Percentiles rank a stretch among this genome's conserved stretches.
Evolutionary conservation across 2,797 vertebrate genomes (phyloP).

Genomic region (Artibeus jamaicensis): DNA sequence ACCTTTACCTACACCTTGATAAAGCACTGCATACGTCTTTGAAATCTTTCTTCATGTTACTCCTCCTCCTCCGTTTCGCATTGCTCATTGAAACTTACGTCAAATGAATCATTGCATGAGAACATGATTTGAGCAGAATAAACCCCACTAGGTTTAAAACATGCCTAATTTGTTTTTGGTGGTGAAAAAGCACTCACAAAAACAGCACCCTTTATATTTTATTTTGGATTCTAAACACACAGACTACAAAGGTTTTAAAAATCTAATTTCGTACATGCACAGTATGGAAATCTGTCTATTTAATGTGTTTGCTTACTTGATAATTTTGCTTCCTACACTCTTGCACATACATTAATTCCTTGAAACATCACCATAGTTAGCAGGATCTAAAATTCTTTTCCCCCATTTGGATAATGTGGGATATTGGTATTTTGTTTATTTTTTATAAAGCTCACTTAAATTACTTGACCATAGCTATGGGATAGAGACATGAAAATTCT

Average conservation of each 20-base stretch:
- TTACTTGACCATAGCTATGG: neutral
- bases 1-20: neutral
- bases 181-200: neutral
- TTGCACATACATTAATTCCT: neutral
- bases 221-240: neutral
- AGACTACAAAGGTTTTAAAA: neutral
- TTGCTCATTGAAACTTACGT: neutral
- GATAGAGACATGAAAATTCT: slow-evolving; percentile 20
- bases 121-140: slow-evolving; percentile 5
- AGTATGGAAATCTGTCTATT: neutral
- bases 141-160: neutral
- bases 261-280: neutral
- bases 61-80: neutral
- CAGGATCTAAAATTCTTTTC: neutral
- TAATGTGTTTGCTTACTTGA: slow-evolving; percentile 25
- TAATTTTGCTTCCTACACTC: neutral
- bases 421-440: slow-evolving; percentile 27
- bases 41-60: neutral
- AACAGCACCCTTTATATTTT: neutral
- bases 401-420: neutral
- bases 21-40: neutral
- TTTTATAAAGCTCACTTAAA: slow-evolving; percentile 18
- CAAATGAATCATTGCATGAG: neutral
- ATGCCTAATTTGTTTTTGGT: neutral
- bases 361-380: slow-evolving; percentile 26